Base-by-base conservation (phyloP, 2,113 vertebrate species). In the Scomber colias region DNA sequence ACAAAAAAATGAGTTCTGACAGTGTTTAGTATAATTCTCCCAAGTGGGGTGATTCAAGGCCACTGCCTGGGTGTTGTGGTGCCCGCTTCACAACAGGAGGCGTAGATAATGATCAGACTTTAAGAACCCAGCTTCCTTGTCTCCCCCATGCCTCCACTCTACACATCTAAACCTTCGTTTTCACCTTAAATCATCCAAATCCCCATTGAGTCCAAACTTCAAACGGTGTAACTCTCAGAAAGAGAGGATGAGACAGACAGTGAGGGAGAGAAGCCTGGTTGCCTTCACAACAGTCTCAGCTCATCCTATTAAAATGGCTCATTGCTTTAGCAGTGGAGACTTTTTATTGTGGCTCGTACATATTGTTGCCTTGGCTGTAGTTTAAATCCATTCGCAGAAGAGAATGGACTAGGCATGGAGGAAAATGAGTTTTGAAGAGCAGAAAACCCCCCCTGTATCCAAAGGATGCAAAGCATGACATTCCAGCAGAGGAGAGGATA, bases 231-330 rank as follows among this genome's bases (percentile, higher is more conserved):
- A 53, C 75, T 56, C 79, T 77, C 61, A 30, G 75, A 83, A 71
- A 76, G 44, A 49, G 59, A 63, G 67, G 49, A 75, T 46, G 70
- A 86, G 75, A 31, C 53, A 77, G 72, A 83, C 76, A 81, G 83
- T 10, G 5, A 80, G 69, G 40, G 55, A 75, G 77, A 80, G 68
- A 75, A 75, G 68, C 70, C 65, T 31, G 74, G 66, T 70, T 73
- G 73, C 71, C 69, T 75, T 85, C 89, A 77, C 85, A 85, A 85
- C 83, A 80, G 71, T 88, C 81, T 87, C 79, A 71, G 83, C 82
- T 90, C 88, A 83, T 93, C 89, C 89, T 84, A 91, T 92, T 94
- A 90, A 92, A 92, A 91, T 84, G 92, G 91, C 82, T 92, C 92
- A 92, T 94, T 93, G 92, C 89, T 85, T 89, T 83, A 77, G 77